Conservation (phyloP, 2,797 vertebrate species). For the Benthosema pterotum region DNA sequence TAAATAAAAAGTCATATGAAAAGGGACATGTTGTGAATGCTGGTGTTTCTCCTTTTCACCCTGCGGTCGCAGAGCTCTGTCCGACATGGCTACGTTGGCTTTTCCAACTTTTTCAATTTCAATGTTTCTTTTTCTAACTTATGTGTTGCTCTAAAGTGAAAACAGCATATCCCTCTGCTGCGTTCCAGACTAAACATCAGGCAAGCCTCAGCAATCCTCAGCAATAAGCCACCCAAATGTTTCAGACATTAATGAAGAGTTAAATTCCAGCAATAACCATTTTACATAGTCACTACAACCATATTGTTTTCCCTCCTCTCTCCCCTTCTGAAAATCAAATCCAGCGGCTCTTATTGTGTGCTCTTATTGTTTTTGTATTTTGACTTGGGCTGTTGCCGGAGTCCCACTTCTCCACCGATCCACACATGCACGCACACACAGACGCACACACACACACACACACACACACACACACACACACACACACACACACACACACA, state of each 20-base stretch:
- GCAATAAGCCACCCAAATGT: background rate
- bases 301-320: constrained; percentile 16
- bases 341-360: background rate
- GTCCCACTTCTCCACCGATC: no score
- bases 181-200: background rate
- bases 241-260: constrained; percentile 22
- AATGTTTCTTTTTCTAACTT: background rate
- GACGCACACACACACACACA: no score
- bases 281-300: background rate
- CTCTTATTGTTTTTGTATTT: constrained; percentile 28
- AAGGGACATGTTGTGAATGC: no score
- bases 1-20: no score
- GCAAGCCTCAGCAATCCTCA: constrained; percentile 2
- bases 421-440: no score
- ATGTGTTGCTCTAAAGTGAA: constrained; percentile 5
- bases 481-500: no score
- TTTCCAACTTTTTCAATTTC: background rate
- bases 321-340: constrained; percentile 15
- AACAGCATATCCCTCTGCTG: constrained; percentile 15
- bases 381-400: constrained; percentile 33
- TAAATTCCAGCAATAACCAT: constrained; percentile 8
- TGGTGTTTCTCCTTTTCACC: no score
- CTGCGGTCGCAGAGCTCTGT: background rate
- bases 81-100: background rate
- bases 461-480: no score